Evolutionary conservation across 2,113 vertebrate genomes (phyloP).

Genomic region (Tursiops truncatus): DNA sequence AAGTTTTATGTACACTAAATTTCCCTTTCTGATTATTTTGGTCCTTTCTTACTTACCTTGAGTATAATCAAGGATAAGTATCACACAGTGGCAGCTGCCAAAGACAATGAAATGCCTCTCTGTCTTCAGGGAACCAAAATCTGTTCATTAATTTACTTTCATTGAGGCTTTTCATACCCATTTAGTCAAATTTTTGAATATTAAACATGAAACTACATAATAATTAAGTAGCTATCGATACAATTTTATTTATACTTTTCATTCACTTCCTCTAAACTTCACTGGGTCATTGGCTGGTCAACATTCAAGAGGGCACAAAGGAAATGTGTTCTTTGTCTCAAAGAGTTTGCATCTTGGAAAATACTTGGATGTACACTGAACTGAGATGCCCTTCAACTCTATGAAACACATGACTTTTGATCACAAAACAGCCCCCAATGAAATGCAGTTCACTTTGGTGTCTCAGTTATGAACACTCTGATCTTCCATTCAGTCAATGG

Average conservation of each 20-base stretch:
- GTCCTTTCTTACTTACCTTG: background rate
- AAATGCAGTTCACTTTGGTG: background rate
- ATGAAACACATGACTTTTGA: background rate
- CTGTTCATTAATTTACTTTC: background rate
- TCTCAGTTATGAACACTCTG: background rate
- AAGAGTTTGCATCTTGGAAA: background rate
- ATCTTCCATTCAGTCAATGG: background rate
- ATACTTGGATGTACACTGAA: background rate
- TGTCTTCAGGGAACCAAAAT: background rate
- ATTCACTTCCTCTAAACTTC: background rate
- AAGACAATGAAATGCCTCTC: background rate
- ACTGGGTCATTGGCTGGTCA: background rate
- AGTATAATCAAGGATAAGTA: background rate
- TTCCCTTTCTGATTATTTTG: background rate
- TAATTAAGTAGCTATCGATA: background rate
- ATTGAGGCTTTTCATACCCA: background rate
- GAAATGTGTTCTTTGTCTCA: background rate
- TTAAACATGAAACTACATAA: background rate
- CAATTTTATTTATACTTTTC: background rate
- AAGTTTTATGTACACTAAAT: background rate
- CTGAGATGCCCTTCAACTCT: background rate
- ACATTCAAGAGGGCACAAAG: background rate
- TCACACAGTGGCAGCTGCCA: background rate
- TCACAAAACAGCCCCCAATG: background rate
- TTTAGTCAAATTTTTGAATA: slow-evolving; percentile 1